Conservation (phyloP, 2,797 vertebrate genomes). For the Myripristis murdjan region DNA sequence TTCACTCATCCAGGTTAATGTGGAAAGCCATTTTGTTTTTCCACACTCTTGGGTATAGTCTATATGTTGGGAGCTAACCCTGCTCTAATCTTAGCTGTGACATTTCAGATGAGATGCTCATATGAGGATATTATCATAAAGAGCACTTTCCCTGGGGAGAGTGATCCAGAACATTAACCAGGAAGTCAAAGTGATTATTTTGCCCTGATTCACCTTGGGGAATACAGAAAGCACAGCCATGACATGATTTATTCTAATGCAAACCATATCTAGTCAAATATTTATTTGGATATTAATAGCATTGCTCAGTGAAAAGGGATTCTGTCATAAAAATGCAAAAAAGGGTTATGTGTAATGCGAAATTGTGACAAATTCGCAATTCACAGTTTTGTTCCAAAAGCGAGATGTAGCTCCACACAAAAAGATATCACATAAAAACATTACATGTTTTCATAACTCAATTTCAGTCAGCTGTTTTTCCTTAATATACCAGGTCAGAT, state of each 20-base stretch:
- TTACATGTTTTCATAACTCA: conserved; percentile 57
- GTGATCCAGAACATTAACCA: conserved; percentile 88
- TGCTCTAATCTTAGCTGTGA: conserved; percentile 70
- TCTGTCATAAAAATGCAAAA: conserved; percentile 38
- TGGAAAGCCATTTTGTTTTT: conserved; percentile 44
- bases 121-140: conserved; percentile 79
- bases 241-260: conserved; percentile 82
- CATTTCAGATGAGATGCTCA: conserved; percentile 79
- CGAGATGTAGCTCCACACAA: conserved; percentile 46
- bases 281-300: conserved; percentile 75
- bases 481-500: conserved; percentile 56
- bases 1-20: conserved; percentile 38
- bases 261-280: conserved; percentile 77
- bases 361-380: conserved; percentile 39
- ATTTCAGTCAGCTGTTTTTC: conserved; percentile 62
- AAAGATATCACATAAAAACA: conserved; percentile 43
- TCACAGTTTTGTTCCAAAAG: conserved; percentile 26
- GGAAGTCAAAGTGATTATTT: conserved; percentile 78
- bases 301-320: conserved; percentile 64
- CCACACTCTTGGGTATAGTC: conserved; percentile 46
- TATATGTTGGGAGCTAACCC: conserved; percentile 15
- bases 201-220: conserved; percentile 75
- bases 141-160: conserved; percentile 80
- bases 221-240: conserved; percentile 60
- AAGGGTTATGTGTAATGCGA: conserved; percentile 32